phyloP scores from a whole-genome alignment of 2,113 vertebrate genomes.

The Hyperoodon ampullatus region DNA sequence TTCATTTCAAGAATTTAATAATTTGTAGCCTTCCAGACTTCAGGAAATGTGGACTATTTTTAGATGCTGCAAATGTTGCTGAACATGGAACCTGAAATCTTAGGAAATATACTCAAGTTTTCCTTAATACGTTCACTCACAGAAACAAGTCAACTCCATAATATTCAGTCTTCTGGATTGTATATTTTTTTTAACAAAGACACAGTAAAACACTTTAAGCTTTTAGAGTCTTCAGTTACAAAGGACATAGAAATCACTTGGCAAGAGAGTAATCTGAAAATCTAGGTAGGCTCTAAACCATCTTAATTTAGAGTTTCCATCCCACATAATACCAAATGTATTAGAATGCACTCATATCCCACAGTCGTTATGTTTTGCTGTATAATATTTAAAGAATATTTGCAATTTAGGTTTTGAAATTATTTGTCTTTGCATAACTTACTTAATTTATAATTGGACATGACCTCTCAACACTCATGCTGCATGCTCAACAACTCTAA shows the following conservation, averaged over 20 bases:
- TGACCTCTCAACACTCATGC: neutral
- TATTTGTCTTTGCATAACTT: slow-evolving; percentile 8
- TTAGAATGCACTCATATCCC: neutral
- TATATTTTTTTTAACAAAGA: neutral
- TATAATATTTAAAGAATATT: neutral
- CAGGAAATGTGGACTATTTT: slow-evolving; percentile 65
- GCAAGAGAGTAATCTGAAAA: neutral
- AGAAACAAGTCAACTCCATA: neutral
- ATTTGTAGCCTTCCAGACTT: slow-evolving; percentile 64
- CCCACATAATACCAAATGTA: neutral
- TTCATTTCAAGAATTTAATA: slow-evolving; percentile 77
- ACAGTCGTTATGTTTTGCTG: neutral
- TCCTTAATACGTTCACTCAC: slow-evolving; percentile 42
- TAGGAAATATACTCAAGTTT: slow-evolving; percentile 58
- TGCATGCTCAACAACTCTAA: neutral
- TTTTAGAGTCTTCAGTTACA: slow-evolving; percentile 13
- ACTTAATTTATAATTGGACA: slow-evolving; percentile 18
- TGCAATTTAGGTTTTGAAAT: slow-evolving; percentile 27
- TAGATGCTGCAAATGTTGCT: slow-evolving; percentile 72
- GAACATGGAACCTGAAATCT: slow-evolving; percentile 45
- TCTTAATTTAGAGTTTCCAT: slow-evolving; percentile 38
- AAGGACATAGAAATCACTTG: slow-evolving; percentile 17
- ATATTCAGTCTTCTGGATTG: neutral
- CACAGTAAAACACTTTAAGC: slow-evolving; percentile 13
- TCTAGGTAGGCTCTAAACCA: neutral